Conservation (phyloP, 2,113 vertebrate genomes). For the Syngnathus scovelli region DNA sequence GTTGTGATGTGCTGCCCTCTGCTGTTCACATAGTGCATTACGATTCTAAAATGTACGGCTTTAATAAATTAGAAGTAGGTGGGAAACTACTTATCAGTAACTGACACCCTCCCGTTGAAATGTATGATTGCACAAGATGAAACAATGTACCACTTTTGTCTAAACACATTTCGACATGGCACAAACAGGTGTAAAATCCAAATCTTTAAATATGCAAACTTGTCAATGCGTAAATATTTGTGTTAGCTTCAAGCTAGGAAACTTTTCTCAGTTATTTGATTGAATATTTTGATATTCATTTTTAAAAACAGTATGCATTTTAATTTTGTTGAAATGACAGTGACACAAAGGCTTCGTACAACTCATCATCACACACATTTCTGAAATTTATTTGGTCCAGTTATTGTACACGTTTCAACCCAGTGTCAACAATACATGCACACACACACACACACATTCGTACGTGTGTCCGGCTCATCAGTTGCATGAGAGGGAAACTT, state of each 20-base stretch:
- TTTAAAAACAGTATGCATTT: too few relatives aligned
- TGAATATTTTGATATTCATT: too few relatives aligned
- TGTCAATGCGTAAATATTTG: too few relatives aligned
- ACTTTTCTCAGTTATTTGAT: background rate
- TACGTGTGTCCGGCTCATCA: background rate
- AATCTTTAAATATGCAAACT: too few relatives aligned
- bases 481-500: background rate
- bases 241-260: background rate
- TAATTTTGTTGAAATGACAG: too few relatives aligned
- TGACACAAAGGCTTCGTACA: background rate
- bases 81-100: background rate
- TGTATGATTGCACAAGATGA: too few relatives aligned
- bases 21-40: background rate
- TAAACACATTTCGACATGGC: too few relatives aligned
- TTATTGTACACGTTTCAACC: constrained; percentile 10
- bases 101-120: too few relatives aligned
- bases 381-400: constrained; percentile 12
- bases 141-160: too few relatives aligned
- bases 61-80: background rate
- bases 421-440: constrained; percentile 6
- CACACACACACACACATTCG: constrained; percentile 36
- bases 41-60: background rate
- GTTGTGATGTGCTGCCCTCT: background rate
- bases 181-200: too few relatives aligned
- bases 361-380: constrained; percentile 14